Conservation (phyloP, 1,140 invertebrate genomes). For the Chrysomallon squamiferum region DNA sequence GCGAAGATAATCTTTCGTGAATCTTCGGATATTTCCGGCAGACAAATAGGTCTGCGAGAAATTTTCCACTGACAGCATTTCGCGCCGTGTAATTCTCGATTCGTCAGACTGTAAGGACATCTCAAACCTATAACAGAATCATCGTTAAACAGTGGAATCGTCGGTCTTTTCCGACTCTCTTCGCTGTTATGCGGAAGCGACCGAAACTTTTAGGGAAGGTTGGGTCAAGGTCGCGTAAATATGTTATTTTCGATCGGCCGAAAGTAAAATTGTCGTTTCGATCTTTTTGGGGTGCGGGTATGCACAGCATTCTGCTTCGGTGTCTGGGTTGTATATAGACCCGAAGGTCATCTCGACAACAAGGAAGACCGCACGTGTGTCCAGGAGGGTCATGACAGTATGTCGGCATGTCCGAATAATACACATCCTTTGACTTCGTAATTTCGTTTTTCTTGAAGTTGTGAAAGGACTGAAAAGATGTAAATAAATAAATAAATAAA, state of each 20-base stretch:
- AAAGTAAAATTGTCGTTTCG: slow-evolving; percentile 45
- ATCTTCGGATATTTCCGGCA: slow-evolving; percentile 4
- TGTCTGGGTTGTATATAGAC: slow-evolving; percentile 16
- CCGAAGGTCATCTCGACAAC: slow-evolving; percentile 45
- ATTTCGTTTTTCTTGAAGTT: too few species aligned
- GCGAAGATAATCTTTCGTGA: slow-evolving; percentile 3
- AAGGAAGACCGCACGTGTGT: slow-evolving; percentile 54
- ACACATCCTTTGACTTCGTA: slow-evolving; percentile 10
- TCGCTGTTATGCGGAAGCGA: slow-evolving; percentile 27
- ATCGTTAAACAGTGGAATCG: slow-evolving; percentile 25
- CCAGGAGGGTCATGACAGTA: slow-evolving; percentile 53
- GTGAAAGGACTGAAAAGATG: not conserved
- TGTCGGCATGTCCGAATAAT: slow-evolving; percentile 33
- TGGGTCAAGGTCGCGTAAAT: slow-evolving; percentile 26
- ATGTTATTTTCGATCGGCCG: slow-evolving; percentile 13
- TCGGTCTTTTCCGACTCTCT: slow-evolving; percentile 3
- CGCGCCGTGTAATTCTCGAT: not conserved
- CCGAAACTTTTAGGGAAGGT: slow-evolving; percentile 31
- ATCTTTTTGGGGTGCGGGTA: slow-evolving; percentile 21
- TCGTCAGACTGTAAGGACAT: not conserved
- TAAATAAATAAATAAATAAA: not conserved
- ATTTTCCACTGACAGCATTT: not conserved
- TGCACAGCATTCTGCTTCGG: slow-evolving; percentile 28
- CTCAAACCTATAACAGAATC: not conserved
- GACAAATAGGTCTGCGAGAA: slow-evolving; percentile 2